Evolutionary conservation across 2,888 invertebrate genomes (phyloP), one percentile per base, ranked within the genome.

Genomic region (Caenorhabditis becei): DNA sequence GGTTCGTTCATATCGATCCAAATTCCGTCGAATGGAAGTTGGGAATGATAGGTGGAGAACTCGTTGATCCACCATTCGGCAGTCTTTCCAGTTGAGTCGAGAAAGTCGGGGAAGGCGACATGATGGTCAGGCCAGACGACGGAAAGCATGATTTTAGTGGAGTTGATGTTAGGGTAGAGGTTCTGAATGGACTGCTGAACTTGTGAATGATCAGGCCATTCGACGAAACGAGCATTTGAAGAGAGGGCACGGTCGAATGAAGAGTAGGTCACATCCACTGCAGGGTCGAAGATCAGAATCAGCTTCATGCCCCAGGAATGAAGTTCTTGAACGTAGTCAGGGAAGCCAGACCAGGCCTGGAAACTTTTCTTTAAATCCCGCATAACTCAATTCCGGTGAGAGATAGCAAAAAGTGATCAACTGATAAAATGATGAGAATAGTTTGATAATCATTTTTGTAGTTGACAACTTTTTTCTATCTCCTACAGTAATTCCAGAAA

Each of bases 1-100:
- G 95, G 95, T 91, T 96, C 96, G 92, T 96, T 96, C 96, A 96
- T 96, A 89, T 96, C 95, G 87, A 96, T 95, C 96, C 96, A 96
- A 53, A 94, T 94, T 14, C 96, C 96, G 90, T 96, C 96, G 88
- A 94, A 95, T 2, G 93, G 92, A 62, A 89, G 83, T 67, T 85
- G 77, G 4, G 83, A 24, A 24, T 86, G 86, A 62, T 84, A 90
- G 24, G 56, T 59, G 35, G 77, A 78, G 67, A 90, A 87, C 54
- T 90, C 90, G 26, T 77, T 74, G 26, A 81, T 81, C 90, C 90
- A 90, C 90, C 90, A 90, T 18, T 85, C 58, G 14, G 81, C 80
- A 7, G 90, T 90, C n/a, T 80, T 81, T n/a, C 77, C 71, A 3
- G 87, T 86, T 1, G 85, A 70, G 61, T 89, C 89, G 54, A 89